Evolutionary conservation across 2,113 vertebrate genomes (phyloP).

Genomic region (Semnopithecus entellus): DNA sequence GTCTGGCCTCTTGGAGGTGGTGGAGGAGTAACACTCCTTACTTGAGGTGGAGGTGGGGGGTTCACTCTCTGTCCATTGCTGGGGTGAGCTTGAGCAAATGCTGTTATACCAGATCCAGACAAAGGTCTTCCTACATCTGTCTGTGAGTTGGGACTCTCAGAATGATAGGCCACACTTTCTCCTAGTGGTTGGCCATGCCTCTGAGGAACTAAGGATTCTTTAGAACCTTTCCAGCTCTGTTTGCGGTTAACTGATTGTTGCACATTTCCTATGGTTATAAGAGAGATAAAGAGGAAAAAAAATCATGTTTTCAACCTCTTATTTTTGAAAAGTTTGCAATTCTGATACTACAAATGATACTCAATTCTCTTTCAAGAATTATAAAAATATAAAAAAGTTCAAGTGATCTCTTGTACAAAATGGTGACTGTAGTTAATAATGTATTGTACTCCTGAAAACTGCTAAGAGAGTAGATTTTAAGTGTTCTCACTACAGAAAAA

Average conservation of each 20-base stretch:
- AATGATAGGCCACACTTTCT: constrained; percentile 90
- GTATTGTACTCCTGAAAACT: not conserved
- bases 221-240: constrained; percentile 98
- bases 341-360: not conserved
- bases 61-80: constrained; percentile 91
- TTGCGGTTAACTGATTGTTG: constrained; percentile 92
- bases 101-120: constrained; percentile 87
- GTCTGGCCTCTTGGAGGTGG: constrained; percentile 91
- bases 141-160: constrained; percentile 92
- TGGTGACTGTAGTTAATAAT: not conserved
- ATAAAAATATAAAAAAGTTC: not conserved
- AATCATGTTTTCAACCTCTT: constrained; percentile 31
- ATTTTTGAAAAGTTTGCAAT: constrained; percentile 49
- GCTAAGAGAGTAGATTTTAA: not conserved
- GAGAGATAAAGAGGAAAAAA: constrained; percentile 37
- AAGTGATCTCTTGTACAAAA: not conserved
- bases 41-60: constrained; percentile 91
- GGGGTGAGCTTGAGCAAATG: constrained; percentile 90
- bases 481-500: not conserved
- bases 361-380: constrained; percentile 39
- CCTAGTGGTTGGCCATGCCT: constrained; percentile 90
- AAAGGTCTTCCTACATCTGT: constrained; percentile 89
- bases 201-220: constrained; percentile 93
- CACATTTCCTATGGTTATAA: constrained; percentile 83
- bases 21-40: constrained; percentile 92